Base-by-base conservation (phyloP, 2,113 vertebrate genomes). In the Lycocorax pyrrhopterus region DNA sequence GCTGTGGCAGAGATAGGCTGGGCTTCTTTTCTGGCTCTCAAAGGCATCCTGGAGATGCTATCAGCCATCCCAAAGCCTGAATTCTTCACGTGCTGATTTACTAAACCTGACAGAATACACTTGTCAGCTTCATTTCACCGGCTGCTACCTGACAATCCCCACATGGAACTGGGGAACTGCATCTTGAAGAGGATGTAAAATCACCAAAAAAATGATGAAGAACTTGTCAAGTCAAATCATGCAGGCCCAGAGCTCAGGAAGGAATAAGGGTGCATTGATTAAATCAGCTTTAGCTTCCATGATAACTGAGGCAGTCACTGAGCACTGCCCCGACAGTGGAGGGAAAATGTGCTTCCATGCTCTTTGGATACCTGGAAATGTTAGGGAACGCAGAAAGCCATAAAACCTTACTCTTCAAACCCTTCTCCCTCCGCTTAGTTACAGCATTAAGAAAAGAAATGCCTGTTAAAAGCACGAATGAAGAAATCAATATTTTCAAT, bases 71-170 rank as follows among this genome's bases (percentile, higher is more conserved):
- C 86, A 62, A 53, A 94, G 20, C 46, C 33, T 29, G n/a, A 53
- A 12, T 85, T 66, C n/a, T 75, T 69, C 74, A 51, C 37, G 16
- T 30, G 47, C 20, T 79, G n/a, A 66, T 43, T 83, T 41, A 80
- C 75, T 80, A 32, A 88, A 86, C 43, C 41, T 58, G 89, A 86
- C 79, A 93, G 75, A 37, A 80, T 16, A 66, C 52, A 59, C 68
- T 90, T 91, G 82, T 88, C 94, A 90, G 82, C 63, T 76, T 83
- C 35, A 14, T 64, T 95, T 95, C 81, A 83, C 60, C 18, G 74
- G 67, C 95, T 89, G 39, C 68, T 90, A 68, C 86, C 90, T 87
- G 92, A 95, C 79, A 97, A 90, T 84, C 89, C 77, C 72, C 79
- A 84, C 85, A 41, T 32, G 51, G 67, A 93, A 76, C 0, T 74